These are phyloP conservation scores for Oreotrochilus melanogaster DNA, from an alignment of 2,113 vertebrate genomes.

Conservation along the genomic window DNA sequence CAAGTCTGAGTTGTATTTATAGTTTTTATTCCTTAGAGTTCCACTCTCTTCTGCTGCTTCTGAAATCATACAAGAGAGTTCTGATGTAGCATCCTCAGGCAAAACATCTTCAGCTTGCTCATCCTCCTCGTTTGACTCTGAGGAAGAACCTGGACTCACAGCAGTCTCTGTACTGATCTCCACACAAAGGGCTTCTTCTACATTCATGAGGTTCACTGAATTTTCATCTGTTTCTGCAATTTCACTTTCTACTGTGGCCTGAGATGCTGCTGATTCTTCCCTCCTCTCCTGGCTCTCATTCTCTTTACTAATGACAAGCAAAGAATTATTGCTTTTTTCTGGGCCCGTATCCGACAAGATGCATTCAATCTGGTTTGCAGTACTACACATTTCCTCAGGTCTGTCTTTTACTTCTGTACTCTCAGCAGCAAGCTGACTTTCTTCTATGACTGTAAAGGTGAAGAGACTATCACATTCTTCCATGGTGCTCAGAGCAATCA, in stretches of 20 bases:
- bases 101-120: background rate
- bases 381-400: background rate
- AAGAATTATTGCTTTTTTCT: background rate
- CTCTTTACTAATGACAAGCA: background rate
- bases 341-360: background rate
- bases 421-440: background rate
- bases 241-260: background rate
- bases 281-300: background rate
- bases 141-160: background rate
- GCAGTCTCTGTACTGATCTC: background rate
- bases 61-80: background rate
- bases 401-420: constrained; percentile 2
- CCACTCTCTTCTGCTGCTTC: background rate
- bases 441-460: background rate
- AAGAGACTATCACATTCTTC: constrained; percentile 18
- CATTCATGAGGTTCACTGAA: background rate
- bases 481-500: constrained; percentile 6
- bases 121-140: background rate
- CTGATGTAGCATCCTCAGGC: background rate
- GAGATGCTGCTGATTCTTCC: background rate
- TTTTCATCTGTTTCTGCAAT: background rate
- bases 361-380: constrained; percentile 3
- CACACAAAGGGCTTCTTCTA: background rate
- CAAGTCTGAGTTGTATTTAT: background rate
- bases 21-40: background rate